A percentile compares a stretch with the other conserved stretches of the same genome.
Evolutionary conservation across 2,797 vertebrate genomes (phyloP).

Genomic region (Pipistrellus pipistrellus): DNA sequence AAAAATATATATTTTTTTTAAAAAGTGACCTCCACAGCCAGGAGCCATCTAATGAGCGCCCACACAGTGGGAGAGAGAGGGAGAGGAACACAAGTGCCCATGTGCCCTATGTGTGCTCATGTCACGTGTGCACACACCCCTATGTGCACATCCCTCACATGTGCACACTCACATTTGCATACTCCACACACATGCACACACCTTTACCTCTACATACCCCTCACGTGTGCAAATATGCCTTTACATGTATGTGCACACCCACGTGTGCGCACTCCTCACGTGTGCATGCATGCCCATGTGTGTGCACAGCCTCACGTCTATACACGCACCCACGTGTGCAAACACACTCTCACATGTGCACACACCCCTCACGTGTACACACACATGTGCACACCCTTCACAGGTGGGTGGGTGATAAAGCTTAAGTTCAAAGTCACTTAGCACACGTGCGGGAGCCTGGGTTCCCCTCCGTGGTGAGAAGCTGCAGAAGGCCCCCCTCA

Average conservation of each 20-base stretch:
- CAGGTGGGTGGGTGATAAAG: not conserved
- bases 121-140: not conserved
- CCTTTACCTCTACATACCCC: not conserved
- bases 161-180: not conserved
- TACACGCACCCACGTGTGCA: too few relatives aligned
- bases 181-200: not conserved
- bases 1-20: too few relatives aligned
- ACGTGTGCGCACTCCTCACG: too few relatives aligned
- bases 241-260: not conserved
- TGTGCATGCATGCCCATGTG: not conserved
- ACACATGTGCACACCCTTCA: not conserved
- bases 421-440: not conserved
- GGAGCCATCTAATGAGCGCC: not conserved
- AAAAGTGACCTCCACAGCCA: not conserved
- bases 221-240: not conserved
- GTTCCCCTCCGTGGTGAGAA: not conserved
- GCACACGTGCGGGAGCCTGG: not conserved
- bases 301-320: not conserved
- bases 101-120: not conserved
- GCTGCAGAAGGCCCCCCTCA: rapidly evolving
- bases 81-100: not conserved
- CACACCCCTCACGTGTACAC: too few relatives aligned
- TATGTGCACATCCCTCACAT: too few relatives aligned
- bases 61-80: not conserved
- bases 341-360: too few relatives aligned